Conservation (phyloP, 2,888 invertebrate genomes). For the Himalopsyche tibetana region DNA sequence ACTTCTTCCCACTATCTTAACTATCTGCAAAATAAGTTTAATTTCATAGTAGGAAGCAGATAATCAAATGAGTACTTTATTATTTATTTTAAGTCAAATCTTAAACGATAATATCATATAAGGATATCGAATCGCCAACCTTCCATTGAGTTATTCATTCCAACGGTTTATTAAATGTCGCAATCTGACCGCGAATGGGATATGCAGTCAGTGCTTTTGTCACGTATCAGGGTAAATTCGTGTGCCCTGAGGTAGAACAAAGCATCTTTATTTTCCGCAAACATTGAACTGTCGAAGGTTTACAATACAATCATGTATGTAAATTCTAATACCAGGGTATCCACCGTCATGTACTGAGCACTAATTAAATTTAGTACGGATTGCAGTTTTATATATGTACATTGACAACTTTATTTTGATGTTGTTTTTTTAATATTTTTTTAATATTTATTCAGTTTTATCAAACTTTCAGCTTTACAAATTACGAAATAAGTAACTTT, state of each 20-base stretch:
- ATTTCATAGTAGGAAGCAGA: too few species aligned
- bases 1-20: too few species aligned
- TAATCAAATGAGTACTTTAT: too few species aligned
- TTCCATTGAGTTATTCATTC: neutral
- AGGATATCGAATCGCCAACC: neutral
- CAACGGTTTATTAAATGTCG: slow-evolving; percentile 47
- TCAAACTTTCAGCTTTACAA: too few species aligned
- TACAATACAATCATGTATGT: slow-evolving; percentile 42
- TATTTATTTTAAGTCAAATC: too few species aligned
- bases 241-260: slow-evolving; percentile 60
- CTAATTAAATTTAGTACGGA: too few species aligned
- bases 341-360: neutral
- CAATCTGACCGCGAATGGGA: slow-evolving; percentile 34
- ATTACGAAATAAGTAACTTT: too few species aligned
- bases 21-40: too few species aligned
- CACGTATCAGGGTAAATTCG: slow-evolving; percentile 64
- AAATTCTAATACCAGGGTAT: slow-evolving; percentile 1
- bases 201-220: slow-evolving; percentile 56
- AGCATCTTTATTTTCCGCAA: slow-evolving; percentile 58
- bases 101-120: neutral
- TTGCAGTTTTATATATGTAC: too few species aligned
- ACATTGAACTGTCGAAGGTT: slow-evolving; percentile 35
- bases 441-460: too few species aligned
- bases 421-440: too few species aligned
- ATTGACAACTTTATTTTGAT: too few species aligned